phyloP scores from a whole-genome alignment of 1,140 invertebrate genomes.

The Drosophila arizonae region DNA sequence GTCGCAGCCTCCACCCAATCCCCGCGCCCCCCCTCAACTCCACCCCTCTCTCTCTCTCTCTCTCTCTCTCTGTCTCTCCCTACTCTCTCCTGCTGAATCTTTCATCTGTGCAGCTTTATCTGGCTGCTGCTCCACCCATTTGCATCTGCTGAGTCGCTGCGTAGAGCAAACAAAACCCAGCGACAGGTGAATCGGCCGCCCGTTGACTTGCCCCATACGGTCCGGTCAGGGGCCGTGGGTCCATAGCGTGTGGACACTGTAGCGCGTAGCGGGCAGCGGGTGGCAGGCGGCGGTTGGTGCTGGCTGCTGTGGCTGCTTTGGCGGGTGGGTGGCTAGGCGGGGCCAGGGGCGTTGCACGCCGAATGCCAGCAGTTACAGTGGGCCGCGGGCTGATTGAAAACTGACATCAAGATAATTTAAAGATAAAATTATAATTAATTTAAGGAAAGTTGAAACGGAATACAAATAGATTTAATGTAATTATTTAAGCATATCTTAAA shows the following conservation, averaged over 20 bases:
- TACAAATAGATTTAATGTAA: no score
- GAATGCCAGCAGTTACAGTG: constrained; percentile 39
- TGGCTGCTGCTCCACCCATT: constrained; percentile 47
- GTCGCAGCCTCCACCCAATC: constrained; percentile 14
- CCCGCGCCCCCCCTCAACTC: background rate
- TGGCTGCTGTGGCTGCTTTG: constrained; percentile 36
- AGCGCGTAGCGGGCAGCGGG: constrained; percentile 2
- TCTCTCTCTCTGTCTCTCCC: background rate
- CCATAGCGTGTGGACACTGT: background rate
- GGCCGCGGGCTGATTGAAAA: background rate
- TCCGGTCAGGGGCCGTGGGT: constrained; percentile 21
- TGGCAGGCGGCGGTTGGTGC: background rate
- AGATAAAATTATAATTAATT: no score
- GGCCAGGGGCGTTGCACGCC: constrained; percentile 49
- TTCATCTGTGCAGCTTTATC: constrained; percentile 10
- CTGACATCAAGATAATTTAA: no score
- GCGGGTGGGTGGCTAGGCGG: constrained; percentile 40
- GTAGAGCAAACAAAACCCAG: constrained; percentile 72
- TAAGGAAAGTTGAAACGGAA: no score
- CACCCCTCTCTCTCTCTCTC: background rate
- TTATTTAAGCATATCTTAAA: no score
- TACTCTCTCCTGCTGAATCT: background rate
- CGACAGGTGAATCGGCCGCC: constrained; percentile 79
- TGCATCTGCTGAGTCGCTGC: constrained; percentile 45
- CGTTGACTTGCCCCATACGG: constrained; percentile 75